A percentile compares a stretch with the other conserved stretches of the same genome.
Evolutionary conservation across 2,113 vertebrate species (phyloP).

Genomic region (Thermophis baileyi): DNA sequence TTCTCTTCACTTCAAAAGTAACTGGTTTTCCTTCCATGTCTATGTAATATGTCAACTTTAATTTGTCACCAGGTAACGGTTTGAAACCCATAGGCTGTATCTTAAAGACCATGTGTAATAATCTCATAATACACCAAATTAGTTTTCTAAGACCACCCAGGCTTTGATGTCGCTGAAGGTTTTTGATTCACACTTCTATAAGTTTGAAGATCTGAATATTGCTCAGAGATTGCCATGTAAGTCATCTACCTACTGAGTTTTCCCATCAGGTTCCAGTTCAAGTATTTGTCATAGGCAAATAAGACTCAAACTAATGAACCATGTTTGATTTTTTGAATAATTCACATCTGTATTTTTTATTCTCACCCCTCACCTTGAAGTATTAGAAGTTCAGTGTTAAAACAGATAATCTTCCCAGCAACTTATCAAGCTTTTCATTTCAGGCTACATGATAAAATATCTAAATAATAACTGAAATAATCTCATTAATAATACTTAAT

Average conservation of each 20-base stretch:
- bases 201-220: constrained; percentile 60
- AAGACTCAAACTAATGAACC: constrained; percentile 30
- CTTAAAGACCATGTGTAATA: constrained; percentile 49
- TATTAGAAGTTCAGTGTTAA: constrained; percentile 7
- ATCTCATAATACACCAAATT: constrained; percentile 35
- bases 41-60: neutral
- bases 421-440: neutral
- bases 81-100: constrained; percentile 51
- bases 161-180: constrained; percentile 48
- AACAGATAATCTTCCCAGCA: neutral
- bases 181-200: constrained; percentile 48
- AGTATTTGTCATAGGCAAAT: constrained; percentile 44
- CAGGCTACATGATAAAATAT: neutral
- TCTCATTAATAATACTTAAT: constrained; percentile 22
- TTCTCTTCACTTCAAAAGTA: neutral
- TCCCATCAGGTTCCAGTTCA: constrained; percentile 44
- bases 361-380: constrained; percentile 27
- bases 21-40: neutral
- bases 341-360: constrained; percentile 61
- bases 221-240: constrained; percentile 56
- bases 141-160: constrained; percentile 43
- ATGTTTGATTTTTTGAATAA: constrained; percentile 47
- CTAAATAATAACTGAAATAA: constrained; percentile 23
- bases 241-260: constrained; percentile 57
- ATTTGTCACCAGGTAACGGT: neutral